Conservation (phyloP, 2,113 vertebrate species). For the Eulacestoma nigropectus region DNA sequence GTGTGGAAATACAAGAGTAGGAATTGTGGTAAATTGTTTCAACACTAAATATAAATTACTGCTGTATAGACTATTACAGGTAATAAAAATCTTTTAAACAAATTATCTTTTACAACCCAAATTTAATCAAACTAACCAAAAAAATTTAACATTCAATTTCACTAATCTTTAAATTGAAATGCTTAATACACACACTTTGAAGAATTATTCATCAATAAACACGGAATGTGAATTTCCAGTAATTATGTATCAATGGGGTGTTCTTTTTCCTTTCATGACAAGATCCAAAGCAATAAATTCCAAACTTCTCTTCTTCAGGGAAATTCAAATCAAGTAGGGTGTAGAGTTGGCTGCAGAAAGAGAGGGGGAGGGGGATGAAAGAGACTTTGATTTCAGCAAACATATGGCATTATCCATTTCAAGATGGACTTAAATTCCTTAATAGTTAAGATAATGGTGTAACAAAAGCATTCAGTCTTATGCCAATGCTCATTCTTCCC, state of each 20-base stretch:
- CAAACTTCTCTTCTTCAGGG: slow-evolving; percentile 37
- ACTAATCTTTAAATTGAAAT: slow-evolving; percentile 49
- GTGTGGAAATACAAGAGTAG: background rate
- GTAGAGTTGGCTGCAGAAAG: slow-evolving; percentile 10
- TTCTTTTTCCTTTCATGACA: background rate
- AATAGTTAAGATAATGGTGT: background rate
- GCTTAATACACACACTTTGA: slow-evolving; percentile 27
- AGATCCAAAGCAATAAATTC: slow-evolving; percentile 57
- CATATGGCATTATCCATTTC: background rate
- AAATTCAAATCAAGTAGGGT: slow-evolving; percentile 31
- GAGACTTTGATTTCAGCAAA: background rate
- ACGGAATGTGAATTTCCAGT: background rate
- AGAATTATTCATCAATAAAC: slow-evolving; percentile 44
- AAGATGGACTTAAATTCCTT: background rate
- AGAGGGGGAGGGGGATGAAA: background rate
- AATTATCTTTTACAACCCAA: slow-evolving; percentile 45
- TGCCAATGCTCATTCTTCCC: background rate
- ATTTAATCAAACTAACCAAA: slow-evolving; percentile 59
- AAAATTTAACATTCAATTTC: slow-evolving; percentile 17
- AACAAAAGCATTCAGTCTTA: background rate
- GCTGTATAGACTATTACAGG: slow-evolving; percentile 26
- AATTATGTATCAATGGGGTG: slow-evolving; percentile 15
- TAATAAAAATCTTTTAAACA: slow-evolving; percentile 53
- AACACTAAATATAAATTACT: slow-evolving; percentile 2
- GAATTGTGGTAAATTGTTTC: background rate